A percentile compares a stretch with the other conserved stretches of the same genome.
phyloP scores from a whole-genome alignment of 2,797 vertebrate species.

The Epinephelus coioides region DNA sequence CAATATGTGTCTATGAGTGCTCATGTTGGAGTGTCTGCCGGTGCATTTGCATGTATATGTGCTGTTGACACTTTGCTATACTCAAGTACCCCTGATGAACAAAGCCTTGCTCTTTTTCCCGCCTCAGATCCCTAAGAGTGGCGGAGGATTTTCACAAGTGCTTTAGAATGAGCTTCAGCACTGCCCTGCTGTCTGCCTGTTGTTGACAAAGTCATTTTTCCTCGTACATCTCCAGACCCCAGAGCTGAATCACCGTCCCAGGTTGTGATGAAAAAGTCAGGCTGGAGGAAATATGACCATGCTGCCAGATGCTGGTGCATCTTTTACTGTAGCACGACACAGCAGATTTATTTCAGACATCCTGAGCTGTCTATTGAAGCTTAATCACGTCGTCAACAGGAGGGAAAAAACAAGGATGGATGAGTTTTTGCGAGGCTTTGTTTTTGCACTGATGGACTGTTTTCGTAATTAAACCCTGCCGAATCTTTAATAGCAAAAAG shows the following conservation, averaged over 20 bases:
- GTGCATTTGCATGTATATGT: conserved; percentile 12
- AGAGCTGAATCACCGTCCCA: conserved; percentile 41
- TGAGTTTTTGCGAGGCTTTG: conserved; percentile 18
- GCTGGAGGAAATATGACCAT: conserved; percentile 46
- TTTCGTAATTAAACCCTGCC: conserved; percentile 48
- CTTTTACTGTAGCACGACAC: conserved; percentile 19
- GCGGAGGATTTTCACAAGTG: conserved; percentile 19
- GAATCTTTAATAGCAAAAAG: conserved; percentile 47
- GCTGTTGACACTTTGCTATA: neutral
- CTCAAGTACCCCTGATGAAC: conserved; percentile 13
- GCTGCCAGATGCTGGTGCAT: conserved; percentile 21
- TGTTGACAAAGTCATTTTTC: conserved; percentile 21
- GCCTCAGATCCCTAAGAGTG: conserved; percentile 5
- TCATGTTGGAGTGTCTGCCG: neutral
- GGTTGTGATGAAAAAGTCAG: conserved; percentile 59
- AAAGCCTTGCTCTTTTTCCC: conserved; percentile 5
- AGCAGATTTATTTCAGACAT: conserved; percentile 44
- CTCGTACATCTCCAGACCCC: conserved; percentile 31
- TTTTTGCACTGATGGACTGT: conserved; percentile 24
- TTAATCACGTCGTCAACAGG: conserved; percentile 14
- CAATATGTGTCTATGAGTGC: neutral
- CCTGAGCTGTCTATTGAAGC: conserved; percentile 27
- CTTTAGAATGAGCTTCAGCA: conserved; percentile 1
- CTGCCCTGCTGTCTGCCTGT: conserved; percentile 11
- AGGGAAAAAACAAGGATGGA: conserved; percentile 16